These are phyloP conservation scores for Glyptemys insculpta DNA, from an alignment of 2,797 vertebrate genomes.

Conservation along the genomic window DNA sequence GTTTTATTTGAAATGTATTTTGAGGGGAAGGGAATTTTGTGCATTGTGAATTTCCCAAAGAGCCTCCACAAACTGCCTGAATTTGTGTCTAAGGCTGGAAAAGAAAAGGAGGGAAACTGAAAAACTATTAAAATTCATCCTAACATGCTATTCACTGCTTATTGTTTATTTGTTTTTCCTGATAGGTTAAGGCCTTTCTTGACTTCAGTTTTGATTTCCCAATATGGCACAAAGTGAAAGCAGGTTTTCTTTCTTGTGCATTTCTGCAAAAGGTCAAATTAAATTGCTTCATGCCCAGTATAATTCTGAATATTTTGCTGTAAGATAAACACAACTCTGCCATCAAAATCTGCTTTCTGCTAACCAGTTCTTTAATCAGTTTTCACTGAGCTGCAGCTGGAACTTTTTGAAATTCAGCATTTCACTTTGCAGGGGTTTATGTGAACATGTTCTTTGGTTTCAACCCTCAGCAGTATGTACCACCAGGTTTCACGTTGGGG, in stretches of 20 bases:
- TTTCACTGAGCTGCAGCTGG: background rate
- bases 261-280: background rate
- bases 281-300: background rate
- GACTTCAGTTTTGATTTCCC: conserved; percentile 10
- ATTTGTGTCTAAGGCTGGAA: background rate
- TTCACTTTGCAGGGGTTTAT: background rate
- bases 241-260: background rate
- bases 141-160: background rate
- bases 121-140: background rate
- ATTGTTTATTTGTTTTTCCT: background rate
- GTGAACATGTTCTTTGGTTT: background rate
- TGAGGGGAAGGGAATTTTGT: background rate
- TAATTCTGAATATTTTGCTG: background rate
- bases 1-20: fast-evolving
- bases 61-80: background rate
- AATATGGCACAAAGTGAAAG: background rate
- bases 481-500: background rate
- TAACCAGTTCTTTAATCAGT: background rate
- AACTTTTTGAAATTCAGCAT: background rate
- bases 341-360: background rate
- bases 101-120: too few species aligned
- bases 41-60: background rate
- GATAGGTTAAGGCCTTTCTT: background rate
- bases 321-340: background rate
- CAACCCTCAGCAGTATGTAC: background rate